A percentile compares a stretch with the other conserved stretches of the same genome.
Conservation (phyloP, 2,888 invertebrate species). For the Amblyjoppa fuscipennis region DNA sequence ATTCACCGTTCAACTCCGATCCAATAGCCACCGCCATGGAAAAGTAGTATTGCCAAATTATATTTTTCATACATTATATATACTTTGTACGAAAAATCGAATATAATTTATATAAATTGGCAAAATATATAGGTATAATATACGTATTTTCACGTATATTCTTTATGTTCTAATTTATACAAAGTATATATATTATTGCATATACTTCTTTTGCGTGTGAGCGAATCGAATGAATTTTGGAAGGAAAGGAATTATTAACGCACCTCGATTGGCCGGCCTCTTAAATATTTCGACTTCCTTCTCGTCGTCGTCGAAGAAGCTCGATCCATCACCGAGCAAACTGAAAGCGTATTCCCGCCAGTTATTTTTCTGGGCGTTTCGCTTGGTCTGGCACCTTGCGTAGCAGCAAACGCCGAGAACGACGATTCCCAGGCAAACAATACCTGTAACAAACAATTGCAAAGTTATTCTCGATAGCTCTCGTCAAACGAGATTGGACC, state of each 20-base stretch:
- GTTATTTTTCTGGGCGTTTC: conserved; percentile 83
- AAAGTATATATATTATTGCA: no score
- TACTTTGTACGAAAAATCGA: no score
- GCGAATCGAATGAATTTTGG: no score
- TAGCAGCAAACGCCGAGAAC: conserved; percentile 87
- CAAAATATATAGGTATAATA: no score
- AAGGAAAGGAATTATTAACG: background rate
- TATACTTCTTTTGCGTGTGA: no score
- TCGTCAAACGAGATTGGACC: conserved; percentile 1
- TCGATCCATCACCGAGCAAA: conserved; percentile 86
- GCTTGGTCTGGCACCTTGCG: conserved; percentile 85
- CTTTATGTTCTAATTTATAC: no score
- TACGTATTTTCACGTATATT: no score
- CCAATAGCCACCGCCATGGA: background rate
- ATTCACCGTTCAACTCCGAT: background rate
- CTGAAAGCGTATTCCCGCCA: conserved; percentile 87
- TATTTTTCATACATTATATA: no score
- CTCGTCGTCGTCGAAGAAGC: conserved; percentile 86
- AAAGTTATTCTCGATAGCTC: background rate
- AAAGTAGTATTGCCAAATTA: no score
- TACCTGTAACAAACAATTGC: conserved; percentile 84
- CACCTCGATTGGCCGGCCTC: conserved; percentile 79
- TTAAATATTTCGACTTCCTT: conserved; percentile 86
- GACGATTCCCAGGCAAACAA: conserved; percentile 87
- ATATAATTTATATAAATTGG: no score